phyloP scores from a whole-genome alignment of 2,888 invertebrate species.

The Dinocampus coccinellae region DNA sequence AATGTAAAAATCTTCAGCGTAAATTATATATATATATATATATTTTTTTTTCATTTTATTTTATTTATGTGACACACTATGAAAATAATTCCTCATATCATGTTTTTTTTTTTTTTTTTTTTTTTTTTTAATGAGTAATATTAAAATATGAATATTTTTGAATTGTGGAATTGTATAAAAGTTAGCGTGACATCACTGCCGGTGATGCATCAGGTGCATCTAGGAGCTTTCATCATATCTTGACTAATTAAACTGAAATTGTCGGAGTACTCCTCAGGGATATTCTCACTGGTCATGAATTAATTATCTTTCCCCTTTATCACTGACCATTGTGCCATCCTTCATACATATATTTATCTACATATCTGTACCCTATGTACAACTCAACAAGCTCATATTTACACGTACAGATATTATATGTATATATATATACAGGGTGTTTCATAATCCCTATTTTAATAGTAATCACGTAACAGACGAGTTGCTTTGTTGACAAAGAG shows the following conservation, averaged over 20 bases:
- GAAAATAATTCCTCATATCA: too few relatives aligned
- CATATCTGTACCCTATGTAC: not conserved
- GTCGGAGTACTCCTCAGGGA: slow-evolving; percentile 55
- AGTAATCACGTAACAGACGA: too few relatives aligned
- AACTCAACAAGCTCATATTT: slow-evolving; percentile 21
- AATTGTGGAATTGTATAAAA: slow-evolving; percentile 9
- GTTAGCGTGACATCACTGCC: not conserved
- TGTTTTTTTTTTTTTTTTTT: not conserved
- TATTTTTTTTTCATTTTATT: not conserved
- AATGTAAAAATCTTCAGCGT: not conserved
- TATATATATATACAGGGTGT: not conserved
- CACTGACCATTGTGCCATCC: slow-evolving; percentile 49
- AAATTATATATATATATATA: too few relatives aligned
- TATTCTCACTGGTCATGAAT: slow-evolving; percentile 55
- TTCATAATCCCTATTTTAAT: too few relatives aligned
- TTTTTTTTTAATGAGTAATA: not conserved
- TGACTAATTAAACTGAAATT: slow-evolving; percentile 62
- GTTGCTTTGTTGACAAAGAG: too few relatives aligned
- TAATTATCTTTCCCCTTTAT: slow-evolving; percentile 55
- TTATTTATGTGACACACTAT: too few relatives aligned
- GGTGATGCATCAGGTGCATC: slow-evolving; percentile 38
- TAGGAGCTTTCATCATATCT: slow-evolving; percentile 60
- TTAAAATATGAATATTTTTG: slow-evolving; percentile 11
- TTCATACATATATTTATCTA: slow-evolving; percentile 31
- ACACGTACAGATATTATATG: not conserved